Base-by-base conservation (phyloP, 2,888 invertebrate species). In the Amiota minor region DNA sequence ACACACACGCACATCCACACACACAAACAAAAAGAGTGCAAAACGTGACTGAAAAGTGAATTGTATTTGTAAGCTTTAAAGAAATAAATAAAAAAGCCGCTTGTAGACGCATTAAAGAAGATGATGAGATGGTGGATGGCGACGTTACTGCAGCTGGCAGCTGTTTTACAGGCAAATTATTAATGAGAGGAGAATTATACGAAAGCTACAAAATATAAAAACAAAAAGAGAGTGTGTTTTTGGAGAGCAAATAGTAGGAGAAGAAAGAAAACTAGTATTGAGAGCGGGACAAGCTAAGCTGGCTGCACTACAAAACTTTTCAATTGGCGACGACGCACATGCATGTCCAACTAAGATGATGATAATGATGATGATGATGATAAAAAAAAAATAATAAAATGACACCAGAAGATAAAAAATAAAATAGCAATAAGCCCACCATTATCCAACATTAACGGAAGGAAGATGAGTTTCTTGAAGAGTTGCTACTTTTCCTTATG, bases 11-110 rank as follows among this genome's bases (percentile, higher is more conserved):
- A 78, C 62, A 65, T 61, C 70, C 18, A 47, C n/a, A 76, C 72
- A 72, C 35, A 68, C 53, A 70, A 65, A 49, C 70, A 76, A 73
- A 79, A 85, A 78, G 78, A 81, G 86, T 84, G 83, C 84, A 83
- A 85, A 83, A 84, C 83, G 85, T 85, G 84, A 82, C 83, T 83
- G 79, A 83, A 83, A 83, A 83, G 83, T 83, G 86, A 83, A 83
- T 83, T 83, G 83, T 75, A 23, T 35, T 67, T 72, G 45, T 68
- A 72, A 75, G 74, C 72, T 72, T 82, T 79, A 81, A 62, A 59
- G 20, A 23, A 62, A 14, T 23, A n/a, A 62, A 59, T 18, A 23
- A 62, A 14, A 12, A n/a, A 68, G 53, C 67, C 53, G n/a, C 53
- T 6, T 64, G 20, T 45, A 35, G 10, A 1, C n/a, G 12, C 74